A percentile compares a stretch with the other conserved stretches of the same genome.
phyloP scores from a whole-genome alignment of 2,797 vertebrate genomes.

The Thaleichthys pacificus region DNA sequence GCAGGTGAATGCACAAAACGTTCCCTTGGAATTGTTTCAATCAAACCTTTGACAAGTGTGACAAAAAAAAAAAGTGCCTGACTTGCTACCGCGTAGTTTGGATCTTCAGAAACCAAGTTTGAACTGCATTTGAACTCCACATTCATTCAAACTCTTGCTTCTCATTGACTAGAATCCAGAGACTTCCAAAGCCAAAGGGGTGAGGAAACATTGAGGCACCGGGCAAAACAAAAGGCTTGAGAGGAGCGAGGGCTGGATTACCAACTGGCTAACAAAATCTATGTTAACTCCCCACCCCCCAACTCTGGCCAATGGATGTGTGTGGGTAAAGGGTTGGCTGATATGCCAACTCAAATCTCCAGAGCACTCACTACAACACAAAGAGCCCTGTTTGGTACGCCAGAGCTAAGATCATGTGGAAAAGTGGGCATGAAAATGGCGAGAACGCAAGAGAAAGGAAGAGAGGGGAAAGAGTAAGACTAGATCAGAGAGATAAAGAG shows the following conservation, averaged over 20 bases:
- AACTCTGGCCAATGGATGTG: slow-evolving; percentile 39
- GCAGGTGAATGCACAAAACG: neutral
- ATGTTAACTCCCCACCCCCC: slow-evolving; percentile 32
- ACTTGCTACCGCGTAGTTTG: no score
- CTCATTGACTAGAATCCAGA: slow-evolving; percentile 13
- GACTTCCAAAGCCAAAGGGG: slow-evolving; percentile 24
- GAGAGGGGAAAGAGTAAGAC: slow-evolving; percentile 17
- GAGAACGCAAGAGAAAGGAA: neutral
- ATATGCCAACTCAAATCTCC: slow-evolving; percentile 48
- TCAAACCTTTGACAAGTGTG: neutral
- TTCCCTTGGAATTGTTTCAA: neutral
- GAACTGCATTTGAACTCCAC: neutral
- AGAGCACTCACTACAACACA: slow-evolving; percentile 35
- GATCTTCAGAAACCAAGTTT: neutral
- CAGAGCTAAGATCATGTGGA: neutral
- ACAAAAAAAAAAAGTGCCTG: neutral
- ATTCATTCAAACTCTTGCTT: slow-evolving; percentile 22
- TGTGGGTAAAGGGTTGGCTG: slow-evolving; percentile 45
- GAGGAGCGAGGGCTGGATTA: slow-evolving; percentile 34
- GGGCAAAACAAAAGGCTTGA: slow-evolving; percentile 35
- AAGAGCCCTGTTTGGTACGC: slow-evolving; percentile 21
- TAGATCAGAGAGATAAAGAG: neutral
- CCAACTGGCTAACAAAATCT: slow-evolving; percentile 33
- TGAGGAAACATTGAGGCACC: slow-evolving; percentile 27
- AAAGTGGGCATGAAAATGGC: neutral